Percentiles rank a stretch among this genome's conserved stretches.
Conservation (phyloP, 1,140 invertebrate genomes). For the Carposina sasakii region DNA sequence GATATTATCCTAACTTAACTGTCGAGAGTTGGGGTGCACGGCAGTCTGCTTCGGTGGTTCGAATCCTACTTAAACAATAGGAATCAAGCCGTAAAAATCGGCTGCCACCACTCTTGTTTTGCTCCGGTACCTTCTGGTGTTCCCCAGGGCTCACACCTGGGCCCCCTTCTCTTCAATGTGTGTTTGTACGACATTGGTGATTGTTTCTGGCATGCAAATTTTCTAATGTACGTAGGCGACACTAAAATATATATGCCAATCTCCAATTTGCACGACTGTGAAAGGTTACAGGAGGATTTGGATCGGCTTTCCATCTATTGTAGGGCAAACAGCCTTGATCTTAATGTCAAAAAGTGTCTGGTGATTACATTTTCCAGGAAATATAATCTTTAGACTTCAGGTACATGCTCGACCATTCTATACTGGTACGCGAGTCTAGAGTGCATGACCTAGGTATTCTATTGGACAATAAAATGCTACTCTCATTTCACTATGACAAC, state of each 20-base stretch:
- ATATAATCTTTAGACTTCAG: no score
- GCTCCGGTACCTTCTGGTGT: background rate
- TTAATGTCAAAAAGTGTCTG: background rate
- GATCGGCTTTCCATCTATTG: background rate
- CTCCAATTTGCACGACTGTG: background rate
- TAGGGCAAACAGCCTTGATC: background rate
- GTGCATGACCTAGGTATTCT: no score
- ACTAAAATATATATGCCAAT: background rate
- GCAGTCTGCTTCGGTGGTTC: constrained; percentile 1
- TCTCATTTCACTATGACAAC: no score
- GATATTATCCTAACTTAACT: background rate
- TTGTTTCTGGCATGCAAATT: background rate
- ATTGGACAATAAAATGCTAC: no score
- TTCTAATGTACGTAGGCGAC: background rate
- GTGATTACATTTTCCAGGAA: constrained; percentile 2
- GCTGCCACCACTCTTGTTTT: background rate
- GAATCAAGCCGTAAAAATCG: background rate
- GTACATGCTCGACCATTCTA: no score
- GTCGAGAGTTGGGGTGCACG: background rate
- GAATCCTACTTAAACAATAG: background rate
- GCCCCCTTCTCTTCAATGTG: background rate
- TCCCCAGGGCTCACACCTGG: constrained; percentile 2
- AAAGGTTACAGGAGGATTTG: background rate
- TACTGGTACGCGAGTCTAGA: no score
- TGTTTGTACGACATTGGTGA: background rate